Base-by-base conservation (phyloP, 2,888 invertebrate genomes). In the Amphipoea oculea region DNA sequence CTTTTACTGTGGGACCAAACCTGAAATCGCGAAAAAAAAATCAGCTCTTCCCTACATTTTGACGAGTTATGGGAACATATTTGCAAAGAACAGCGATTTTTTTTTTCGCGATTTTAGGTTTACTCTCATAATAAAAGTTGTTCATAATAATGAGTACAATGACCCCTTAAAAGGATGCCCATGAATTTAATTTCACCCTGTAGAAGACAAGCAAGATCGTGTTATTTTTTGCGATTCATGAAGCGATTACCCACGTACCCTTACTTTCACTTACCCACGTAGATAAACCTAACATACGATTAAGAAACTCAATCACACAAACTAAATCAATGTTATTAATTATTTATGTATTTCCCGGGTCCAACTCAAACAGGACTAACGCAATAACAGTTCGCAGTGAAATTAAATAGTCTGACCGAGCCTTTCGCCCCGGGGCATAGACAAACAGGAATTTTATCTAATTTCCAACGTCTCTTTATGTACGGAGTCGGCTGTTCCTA, bases 391-490 rank as follows among this genome's bases (percentile, higher is more conserved):
- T 88, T 82, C 48, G 88, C 83, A 90, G 89, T 89, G 79, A 91
- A 92, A 92, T 92, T 91, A 91, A 91, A 92, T 91, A 90, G 88
- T 89, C 83, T 82, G 87, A 88, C 89, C 87, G 83, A 88, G 84
- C 89, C 89, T 89, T 89, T 88, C 76, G 72, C 89, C 86, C 85
- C 71, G 78, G 88, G 89, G 84, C 89, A 86, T 88, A 89, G 84
- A 89, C 89, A 92, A 92, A 93, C 90, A 93, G 83, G 88, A 89
- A 92, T 92, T 91, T 92, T 92, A 93, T 92, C 91, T 91, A 91
- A 93, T 92, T 93, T 89, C 87, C 87, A 88, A 86, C 89, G 81
- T 85, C 85, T 79, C 72, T 84, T 81, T 81, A 80, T 87, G 51
- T 80, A 71, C n/a, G 51, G 54, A 70, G 72, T 81, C 76, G 29